Base-by-base conservation (phyloP, 2,888 invertebrate genomes). In the Quadroppia sp. region DNA sequence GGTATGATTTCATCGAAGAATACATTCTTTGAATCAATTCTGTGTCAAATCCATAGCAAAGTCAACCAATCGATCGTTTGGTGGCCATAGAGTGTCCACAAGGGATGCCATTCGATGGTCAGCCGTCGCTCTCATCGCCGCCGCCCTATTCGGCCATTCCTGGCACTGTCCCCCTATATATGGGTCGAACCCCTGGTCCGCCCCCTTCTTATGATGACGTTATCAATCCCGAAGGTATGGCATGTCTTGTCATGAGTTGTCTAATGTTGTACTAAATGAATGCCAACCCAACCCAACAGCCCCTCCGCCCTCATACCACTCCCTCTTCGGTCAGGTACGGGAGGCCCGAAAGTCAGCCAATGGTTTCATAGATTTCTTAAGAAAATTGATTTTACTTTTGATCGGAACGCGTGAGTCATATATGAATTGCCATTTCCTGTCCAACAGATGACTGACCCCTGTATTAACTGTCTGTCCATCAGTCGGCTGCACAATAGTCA, bases 231-330 rank as follows among this genome's bases (percentile, higher is more conserved):
- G 86, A 87, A 81, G 87, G 87, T 87, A 53, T 25, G n/a, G n/a
- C n/a, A n/a, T n/a, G n/a, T n/a, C n/a, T n/a, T 36, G 36, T 53
- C 9, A 25, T 25, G 1, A 53, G 9, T 23, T 23, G 25, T 23
- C 25, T 7, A 36, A 36, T 36, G 9, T 7, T 36, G 36, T 36
- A 9, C 9, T 36, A 9, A 36, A 36, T 36, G 36, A 7, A n/a
- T n/a, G n/a, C n/a, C n/a, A n/a, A n/a, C 36, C 9, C 36, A 9
- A 4, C 36, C 36, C 36, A 2, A 59, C 59, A 86, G 87, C 86
- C 77, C 87, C 88, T 50, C 88, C 88, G 2, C 88, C 88, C 9
- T 86, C 88, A 0, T 88, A 88, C 79, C 88, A 88, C 79, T 88
- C 88, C 0, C 80, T 88, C 28, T 88, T 87, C 81, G 88, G 88